These are phyloP conservation scores for Lanius collurio DNA, from an alignment of 2,113 vertebrate species.

Conservation along the genomic window DNA sequence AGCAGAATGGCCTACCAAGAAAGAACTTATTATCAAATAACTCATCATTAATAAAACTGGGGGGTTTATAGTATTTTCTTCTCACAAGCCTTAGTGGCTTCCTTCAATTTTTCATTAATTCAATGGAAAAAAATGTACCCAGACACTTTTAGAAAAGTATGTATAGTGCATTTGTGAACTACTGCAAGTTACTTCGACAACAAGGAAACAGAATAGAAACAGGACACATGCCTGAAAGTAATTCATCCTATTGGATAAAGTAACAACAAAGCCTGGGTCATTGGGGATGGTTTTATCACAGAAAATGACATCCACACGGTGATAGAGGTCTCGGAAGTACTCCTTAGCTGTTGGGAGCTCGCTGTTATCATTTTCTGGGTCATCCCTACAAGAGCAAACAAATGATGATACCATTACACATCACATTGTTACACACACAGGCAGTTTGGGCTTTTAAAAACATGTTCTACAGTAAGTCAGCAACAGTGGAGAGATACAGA, in stretches of 20 bases:
- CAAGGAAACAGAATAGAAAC: not conserved
- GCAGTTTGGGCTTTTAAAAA: not conserved
- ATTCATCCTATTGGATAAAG: slow-evolving; percentile 99
- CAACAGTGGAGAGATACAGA: not conserved
- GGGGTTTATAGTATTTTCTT: not conserved
- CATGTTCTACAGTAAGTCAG: not conserved
- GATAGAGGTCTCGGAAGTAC: slow-evolving; percentile 97
- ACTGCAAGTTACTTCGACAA: not conserved
- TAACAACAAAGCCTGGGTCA: slow-evolving; percentile 97
- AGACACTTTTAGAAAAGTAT: not conserved
- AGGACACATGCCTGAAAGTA: slow-evolving; percentile 91
- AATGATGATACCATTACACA: not conserved
- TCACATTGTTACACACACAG: not conserved
- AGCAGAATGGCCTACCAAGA: not conserved
- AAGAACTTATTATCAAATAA: not conserved
- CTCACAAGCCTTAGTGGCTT: not conserved
- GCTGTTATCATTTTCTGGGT: slow-evolving; percentile 95
- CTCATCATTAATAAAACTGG: not conserved
- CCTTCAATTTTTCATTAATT: not conserved
- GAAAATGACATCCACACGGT: slow-evolving; percentile 98
- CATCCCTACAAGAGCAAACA: slow-evolving; percentile 80
- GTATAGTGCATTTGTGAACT: not conserved
- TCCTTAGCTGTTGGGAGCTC: slow-evolving; percentile 97
- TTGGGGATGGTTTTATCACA: slow-evolving; percentile 99
- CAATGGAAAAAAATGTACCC: not conserved